These are phyloP conservation scores for Syngnathus scovelli DNA, from an alignment of 2,113 vertebrate genomes.

Conservation along the genomic window DNA sequence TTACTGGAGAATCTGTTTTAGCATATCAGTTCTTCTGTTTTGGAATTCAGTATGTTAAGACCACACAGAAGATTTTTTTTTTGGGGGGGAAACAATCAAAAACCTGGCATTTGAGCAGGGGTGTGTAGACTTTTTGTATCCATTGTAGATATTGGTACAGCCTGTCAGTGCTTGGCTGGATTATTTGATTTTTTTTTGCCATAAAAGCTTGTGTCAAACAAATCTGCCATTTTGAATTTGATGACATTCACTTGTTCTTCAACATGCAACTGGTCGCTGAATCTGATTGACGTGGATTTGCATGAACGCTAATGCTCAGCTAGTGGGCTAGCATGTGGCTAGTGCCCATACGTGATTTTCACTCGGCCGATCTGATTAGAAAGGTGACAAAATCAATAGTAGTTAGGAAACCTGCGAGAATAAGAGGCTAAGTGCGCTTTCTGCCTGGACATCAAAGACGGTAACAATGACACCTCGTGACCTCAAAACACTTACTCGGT, in stretches of 20 bases:
- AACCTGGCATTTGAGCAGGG: not conserved
- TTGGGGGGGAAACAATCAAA: too few relatives aligned
- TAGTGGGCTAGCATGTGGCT: not conserved
- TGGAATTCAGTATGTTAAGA: too few relatives aligned
- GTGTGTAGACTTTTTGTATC: not conserved
- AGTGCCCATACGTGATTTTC: not conserved
- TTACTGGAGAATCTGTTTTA: too few relatives aligned
- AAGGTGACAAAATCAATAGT: not conserved
- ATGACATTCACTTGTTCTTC: not conserved
- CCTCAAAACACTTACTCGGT: not conserved
- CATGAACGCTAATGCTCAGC: not conserved
- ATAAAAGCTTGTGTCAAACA: not conserved
- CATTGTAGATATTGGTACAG: not conserved
- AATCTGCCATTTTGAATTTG: not conserved
- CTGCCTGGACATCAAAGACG: not conserved
- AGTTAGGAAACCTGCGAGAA: not conserved
- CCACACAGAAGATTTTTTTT: too few relatives aligned
- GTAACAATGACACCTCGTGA: not conserved
- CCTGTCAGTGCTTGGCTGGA: not conserved
- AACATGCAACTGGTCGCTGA: not conserved
- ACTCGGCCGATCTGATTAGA: not conserved
- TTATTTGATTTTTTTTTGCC: too few relatives aligned
- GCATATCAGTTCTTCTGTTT: too few relatives aligned
- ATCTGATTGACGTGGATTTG: not conserved
- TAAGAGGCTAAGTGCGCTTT: not conserved